A percentile compares a stretch with the other conserved stretches of the same genome.
phyloP scores from a whole-genome alignment of 2,113 vertebrate genomes.

The Pomatostomus ruficeps region DNA sequence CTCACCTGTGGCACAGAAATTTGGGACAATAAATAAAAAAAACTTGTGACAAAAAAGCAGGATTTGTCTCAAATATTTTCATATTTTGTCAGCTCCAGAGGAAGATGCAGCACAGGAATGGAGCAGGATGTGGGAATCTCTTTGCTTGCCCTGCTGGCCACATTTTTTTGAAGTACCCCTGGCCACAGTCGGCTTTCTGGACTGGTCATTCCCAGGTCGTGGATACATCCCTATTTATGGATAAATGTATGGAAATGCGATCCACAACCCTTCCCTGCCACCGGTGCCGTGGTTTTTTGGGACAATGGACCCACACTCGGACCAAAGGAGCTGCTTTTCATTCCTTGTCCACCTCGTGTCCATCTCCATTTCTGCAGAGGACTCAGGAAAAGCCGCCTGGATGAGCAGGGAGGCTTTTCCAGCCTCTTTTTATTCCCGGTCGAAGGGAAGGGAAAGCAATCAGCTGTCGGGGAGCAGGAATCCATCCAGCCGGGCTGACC shows the following conservation, averaged over 20 bases:
- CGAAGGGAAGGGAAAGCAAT: background rate
- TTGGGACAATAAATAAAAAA: background rate
- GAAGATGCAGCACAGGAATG: background rate
- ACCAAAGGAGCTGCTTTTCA: background rate
- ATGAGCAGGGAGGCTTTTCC: background rate
- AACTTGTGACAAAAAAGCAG: background rate
- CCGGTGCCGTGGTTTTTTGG: background rate
- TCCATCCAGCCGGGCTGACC: conserved; percentile 4
- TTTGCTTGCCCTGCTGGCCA: background rate
- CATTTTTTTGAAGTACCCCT: accelerated
- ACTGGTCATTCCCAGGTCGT: background rate
- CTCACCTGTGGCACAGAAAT: background rate
- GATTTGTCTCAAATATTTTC: background rate
- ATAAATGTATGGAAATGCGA: background rate
- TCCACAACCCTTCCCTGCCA: background rate
- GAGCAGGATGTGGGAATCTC: background rate
- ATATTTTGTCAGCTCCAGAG: too few relatives aligned
- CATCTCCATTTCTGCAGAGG: background rate
- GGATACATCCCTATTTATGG: too few relatives aligned
- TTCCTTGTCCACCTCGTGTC: background rate
- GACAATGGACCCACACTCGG: accelerated
- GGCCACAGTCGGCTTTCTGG: background rate
- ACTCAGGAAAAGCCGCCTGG: background rate
- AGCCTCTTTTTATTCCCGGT: background rate
- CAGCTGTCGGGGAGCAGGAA: background rate